Base-by-base conservation (phyloP, 2,888 invertebrate genomes). In the Thyatira batis region DNA sequence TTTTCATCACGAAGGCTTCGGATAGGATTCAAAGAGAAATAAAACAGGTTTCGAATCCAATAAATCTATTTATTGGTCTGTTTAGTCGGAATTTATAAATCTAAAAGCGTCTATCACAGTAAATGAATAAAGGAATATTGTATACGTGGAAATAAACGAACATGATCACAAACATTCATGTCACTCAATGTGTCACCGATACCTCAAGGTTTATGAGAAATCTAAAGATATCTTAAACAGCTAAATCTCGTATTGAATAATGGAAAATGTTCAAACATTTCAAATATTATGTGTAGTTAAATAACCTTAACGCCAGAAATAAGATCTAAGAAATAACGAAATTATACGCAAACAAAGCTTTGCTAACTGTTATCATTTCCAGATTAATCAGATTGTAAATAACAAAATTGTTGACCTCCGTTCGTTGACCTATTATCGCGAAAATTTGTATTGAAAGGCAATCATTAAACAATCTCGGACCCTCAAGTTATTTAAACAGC, bases 391-490 rank as follows among this genome's bases (percentile, higher is more conserved):
- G 17, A 48, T 17, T 27, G 27, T 48, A 48, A 48, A 39, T 39
- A 39, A 48, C 48, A 27, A 48, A 48, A 28, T 17, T 48, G 17
- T 48, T 48, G 48, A 48, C 28, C 46, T 39, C 39, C 48, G 27
- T 28, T 48, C 48, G 20, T 28, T 52, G 44, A 44, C 48, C 52
- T 44, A 27, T 30, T 55, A 51, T 13, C 45, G 45, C 49, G 48
- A 33, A 53, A 55, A 45, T 45, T 57, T 48, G 57, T 51, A 58
- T 43, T 50, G 57, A 60, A 56, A 62, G 66, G 70, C 71, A 72
- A 78, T 77, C 75, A 67, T 67, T 61, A 71, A 76, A 73, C 73
- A 76, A 78, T 78, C 72, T 77, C 63, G 69, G 65, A 62, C 67
- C 68, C 66, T 64, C 55, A 71, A 77, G 68, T 75, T 78, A 67